Conservation (phyloP, 2,888 invertebrate genomes). For the Atrina japonica region DNA sequence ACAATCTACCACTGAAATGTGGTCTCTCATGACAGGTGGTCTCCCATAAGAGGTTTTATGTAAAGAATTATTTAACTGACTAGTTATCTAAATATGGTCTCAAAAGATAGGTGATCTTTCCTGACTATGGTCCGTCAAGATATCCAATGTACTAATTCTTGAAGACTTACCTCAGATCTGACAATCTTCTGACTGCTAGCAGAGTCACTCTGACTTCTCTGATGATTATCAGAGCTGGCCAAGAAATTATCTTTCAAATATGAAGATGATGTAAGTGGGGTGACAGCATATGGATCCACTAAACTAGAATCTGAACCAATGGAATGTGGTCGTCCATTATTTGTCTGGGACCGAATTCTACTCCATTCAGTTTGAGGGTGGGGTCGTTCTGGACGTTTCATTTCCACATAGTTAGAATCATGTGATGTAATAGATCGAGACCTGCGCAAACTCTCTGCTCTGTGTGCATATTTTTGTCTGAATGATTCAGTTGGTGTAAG, state of each 20-base stretch:
- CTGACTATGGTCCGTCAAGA: too few relatives aligned
- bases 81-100: too few relatives aligned
- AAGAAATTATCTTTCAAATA: constrained; percentile 7
- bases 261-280: constrained; percentile 27
- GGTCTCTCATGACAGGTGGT: too few relatives aligned
- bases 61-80: too few relatives aligned
- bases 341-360: constrained; percentile 62
- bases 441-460: constrained; percentile 66
- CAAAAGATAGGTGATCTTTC: too few relatives aligned
- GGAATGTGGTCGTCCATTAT: constrained; percentile 52
- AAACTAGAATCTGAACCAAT: constrained; percentile 58
- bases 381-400: constrained; percentile 56
- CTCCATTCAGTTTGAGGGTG: constrained; percentile 73
- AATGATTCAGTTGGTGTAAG: constrained; percentile 43
- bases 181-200: background rate
- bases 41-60: too few relatives aligned
- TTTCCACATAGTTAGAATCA: constrained; percentile 69
- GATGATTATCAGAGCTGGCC: constrained; percentile 21
- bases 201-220: constrained; percentile 33
- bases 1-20: too few relatives aligned
- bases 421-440: constrained; percentile 65
- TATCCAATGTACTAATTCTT: too few relatives aligned
- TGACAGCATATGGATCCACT: constrained; percentile 44
- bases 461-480: constrained; percentile 53
- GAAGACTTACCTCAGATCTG: constrained; percentile 3